Percentiles rank a stretch among this genome's conserved stretches.
Conservation (phyloP, 2,797 vertebrate species). For the Melanotaenia nigrans region DNA sequence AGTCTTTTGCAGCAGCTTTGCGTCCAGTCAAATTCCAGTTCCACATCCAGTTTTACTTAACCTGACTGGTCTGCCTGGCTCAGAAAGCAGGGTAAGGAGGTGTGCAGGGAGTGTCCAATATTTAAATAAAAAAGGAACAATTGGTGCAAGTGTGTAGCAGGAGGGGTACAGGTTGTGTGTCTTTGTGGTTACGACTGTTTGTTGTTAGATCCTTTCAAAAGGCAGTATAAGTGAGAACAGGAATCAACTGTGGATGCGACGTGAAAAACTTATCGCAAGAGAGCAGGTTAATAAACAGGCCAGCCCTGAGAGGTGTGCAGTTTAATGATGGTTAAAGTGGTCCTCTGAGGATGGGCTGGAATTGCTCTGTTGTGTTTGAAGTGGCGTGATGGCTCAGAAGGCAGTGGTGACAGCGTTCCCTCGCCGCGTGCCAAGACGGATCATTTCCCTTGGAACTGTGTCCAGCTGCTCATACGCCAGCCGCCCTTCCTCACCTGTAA, state of each 20-base stretch:
- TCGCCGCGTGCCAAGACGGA: constrained; percentile 83
- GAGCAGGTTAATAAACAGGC: constrained; percentile 34
- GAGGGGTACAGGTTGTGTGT: constrained; percentile 42
- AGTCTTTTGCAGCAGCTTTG: constrained; percentile 50
- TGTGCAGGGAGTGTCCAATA: constrained; percentile 2
- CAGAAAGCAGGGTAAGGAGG: constrained; percentile 62
- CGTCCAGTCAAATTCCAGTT: constrained; percentile 40
- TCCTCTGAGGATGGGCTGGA: constrained; percentile 15
- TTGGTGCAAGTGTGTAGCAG: constrained; percentile 12
- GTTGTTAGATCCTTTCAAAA: constrained; percentile 47
- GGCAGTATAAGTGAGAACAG: constrained; percentile 46
- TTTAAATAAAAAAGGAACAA: not conserved
- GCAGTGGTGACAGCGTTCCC: constrained; percentile 90
- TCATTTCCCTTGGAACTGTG: constrained; percentile 88
- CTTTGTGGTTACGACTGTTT: constrained; percentile 41
- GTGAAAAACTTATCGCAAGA: constrained; percentile 21
- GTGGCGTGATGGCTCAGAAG: constrained; percentile 81
- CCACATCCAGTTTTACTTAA: constrained; percentile 33
- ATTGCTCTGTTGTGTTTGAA: constrained; percentile 8
- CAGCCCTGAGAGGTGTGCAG: constrained; percentile 46
- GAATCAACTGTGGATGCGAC: constrained; percentile 26
- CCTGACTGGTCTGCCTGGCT: constrained; percentile 60
- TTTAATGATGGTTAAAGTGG: constrained; percentile 8
- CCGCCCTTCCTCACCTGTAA: constrained; percentile 92
- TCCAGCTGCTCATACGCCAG: constrained; percentile 95